Percentiles rank a stretch among this genome's conserved stretches.
Conservation (phyloP, 2,797 vertebrate genomes). For the Sarcoramphus papa region DNA sequence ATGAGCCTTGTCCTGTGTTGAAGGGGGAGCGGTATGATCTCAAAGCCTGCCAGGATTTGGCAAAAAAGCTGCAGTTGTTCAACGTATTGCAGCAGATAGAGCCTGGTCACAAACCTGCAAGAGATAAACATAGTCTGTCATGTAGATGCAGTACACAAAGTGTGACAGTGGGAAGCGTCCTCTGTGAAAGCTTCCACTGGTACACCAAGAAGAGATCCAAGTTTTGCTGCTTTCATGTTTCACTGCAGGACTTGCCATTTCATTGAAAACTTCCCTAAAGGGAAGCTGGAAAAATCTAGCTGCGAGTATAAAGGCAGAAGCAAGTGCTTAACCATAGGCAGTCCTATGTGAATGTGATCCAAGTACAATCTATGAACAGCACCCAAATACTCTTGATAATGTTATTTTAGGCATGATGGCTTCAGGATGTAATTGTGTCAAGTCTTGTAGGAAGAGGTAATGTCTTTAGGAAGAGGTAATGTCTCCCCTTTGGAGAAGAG, state of each 20-base stretch:
- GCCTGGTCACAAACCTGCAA: fast-evolving
- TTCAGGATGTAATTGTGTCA: background rate
- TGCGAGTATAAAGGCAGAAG: background rate
- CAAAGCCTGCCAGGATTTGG: background rate
- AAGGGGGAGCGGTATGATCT: background rate
- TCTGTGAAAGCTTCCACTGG: background rate
- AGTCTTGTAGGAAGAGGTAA: background rate
- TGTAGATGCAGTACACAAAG: background rate
- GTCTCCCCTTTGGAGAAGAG: background rate
- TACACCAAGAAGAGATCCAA: background rate
- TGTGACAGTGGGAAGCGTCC: background rate
- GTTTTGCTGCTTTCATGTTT: background rate
- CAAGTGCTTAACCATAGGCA: background rate
- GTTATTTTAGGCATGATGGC: background rate
- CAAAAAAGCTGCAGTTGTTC: background rate
- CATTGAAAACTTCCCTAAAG: background rate
- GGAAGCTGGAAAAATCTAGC: background rate
- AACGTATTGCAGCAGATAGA: background rate
- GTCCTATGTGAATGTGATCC: background rate
- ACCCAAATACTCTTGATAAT: background rate
- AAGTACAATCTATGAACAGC: background rate
- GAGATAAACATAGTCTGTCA: background rate
- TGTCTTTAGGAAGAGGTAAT: background rate
- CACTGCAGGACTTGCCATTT: background rate
- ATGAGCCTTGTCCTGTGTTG: background rate